These are phyloP conservation scores for Macrotus californicus DNA, from an alignment of 2,113 vertebrate genomes.

Conservation along the genomic window DNA sequence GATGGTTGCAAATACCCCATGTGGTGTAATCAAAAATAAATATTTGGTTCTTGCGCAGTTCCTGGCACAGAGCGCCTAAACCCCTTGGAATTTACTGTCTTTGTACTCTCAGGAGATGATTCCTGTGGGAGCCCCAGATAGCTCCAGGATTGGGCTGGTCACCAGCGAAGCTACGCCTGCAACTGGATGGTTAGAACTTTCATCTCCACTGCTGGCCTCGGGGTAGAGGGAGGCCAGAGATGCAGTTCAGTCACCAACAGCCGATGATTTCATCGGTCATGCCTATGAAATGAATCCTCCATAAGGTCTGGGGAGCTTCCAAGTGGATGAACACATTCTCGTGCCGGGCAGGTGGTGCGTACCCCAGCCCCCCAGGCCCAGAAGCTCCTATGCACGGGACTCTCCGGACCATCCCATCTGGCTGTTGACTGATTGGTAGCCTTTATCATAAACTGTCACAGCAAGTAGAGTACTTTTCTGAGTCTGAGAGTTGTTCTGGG, in stretches of 20 bases:
- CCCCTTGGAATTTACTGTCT: background rate
- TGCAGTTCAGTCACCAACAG: accelerated
- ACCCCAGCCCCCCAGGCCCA: background rate
- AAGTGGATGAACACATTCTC: background rate
- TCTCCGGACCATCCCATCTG: background rate
- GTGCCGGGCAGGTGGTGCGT: accelerated
- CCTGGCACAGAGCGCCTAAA: background rate
- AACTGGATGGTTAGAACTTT: background rate
- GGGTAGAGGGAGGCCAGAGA: background rate
- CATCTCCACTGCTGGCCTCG: background rate
- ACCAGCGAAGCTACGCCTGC: background rate
- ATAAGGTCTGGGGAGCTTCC: background rate
- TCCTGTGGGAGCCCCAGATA: background rate
- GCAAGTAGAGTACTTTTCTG: background rate
- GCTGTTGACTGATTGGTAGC: background rate
- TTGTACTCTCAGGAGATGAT: background rate
- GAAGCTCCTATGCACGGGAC: background rate
- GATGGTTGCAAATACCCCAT: background rate
- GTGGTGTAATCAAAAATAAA: background rate
- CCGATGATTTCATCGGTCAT: background rate
- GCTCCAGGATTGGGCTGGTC: background rate
- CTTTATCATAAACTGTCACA: background rate
- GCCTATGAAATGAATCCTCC: background rate
- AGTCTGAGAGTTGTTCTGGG: background rate
- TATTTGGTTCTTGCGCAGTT: background rate